Evolutionary conservation across 1,140 invertebrate species (phyloP).

Genomic region (Trichogramma pretiosum): DNA sequence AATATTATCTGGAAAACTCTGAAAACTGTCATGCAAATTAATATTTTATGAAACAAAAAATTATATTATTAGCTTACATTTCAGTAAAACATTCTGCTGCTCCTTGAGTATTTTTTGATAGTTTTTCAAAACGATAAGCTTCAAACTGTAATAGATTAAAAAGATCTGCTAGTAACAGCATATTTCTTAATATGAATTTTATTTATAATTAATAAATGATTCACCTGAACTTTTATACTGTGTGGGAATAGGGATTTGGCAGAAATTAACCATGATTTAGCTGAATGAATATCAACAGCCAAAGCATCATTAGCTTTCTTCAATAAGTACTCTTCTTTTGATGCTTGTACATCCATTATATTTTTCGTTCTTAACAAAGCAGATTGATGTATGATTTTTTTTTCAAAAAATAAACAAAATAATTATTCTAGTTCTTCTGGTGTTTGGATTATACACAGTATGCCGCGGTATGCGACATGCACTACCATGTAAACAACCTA

Average conservation of each 20-base stretch:
- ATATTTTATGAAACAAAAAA: neutral
- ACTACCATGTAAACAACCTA: too few relatives aligned
- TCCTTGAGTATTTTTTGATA: conserved; percentile 67
- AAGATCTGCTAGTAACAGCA: too few relatives aligned
- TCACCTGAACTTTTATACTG: conserved; percentile 74
- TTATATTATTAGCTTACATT: conserved; percentile 40
- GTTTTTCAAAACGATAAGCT: conserved; percentile 73
- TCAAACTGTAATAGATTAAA: conserved; percentile 56
- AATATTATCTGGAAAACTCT: conserved; percentile 52
- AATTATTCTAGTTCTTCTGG: too few relatives aligned
- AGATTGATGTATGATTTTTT: conserved; percentile 9
- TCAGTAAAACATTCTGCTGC: conserved; percentile 73
- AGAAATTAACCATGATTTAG: conserved; percentile 86
- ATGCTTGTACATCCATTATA: conserved; percentile 33
- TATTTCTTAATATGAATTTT: conserved; percentile 8
- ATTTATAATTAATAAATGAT: conserved; percentile 17
- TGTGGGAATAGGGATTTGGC: conserved; percentile 78
- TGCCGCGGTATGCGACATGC: too few relatives aligned
- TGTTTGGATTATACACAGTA: too few relatives aligned
- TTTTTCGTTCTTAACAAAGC: conserved; percentile 27
- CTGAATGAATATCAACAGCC: conserved; percentile 61
- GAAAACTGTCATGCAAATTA: conserved; percentile 47
- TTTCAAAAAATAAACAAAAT: too few relatives aligned
- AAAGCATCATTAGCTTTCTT: conserved; percentile 62
- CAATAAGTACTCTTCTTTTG: conserved; percentile 73